These are phyloP conservation scores for Oryzias sinensis DNA, from an alignment of 2,797 vertebrate genomes.

Conservation along the genomic window DNA sequence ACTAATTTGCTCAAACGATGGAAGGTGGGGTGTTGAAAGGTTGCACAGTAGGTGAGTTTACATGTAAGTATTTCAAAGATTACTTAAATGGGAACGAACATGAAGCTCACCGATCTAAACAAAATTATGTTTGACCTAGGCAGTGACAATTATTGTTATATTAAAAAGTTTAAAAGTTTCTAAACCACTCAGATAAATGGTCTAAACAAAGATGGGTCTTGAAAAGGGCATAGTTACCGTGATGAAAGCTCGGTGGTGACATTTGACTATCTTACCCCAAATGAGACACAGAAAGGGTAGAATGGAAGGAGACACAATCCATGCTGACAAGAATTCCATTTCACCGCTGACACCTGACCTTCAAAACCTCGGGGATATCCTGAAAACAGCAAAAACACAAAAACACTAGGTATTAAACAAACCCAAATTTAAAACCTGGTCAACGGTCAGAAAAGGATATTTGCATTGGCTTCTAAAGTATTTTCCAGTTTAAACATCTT, in stretches of 20 bases:
- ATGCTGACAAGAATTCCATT: slow-evolving; percentile 65
- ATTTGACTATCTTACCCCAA: slow-evolving; percentile 69
- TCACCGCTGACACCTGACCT: slow-evolving; percentile 45
- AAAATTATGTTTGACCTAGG: slow-evolving; percentile 7
- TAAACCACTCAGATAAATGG: slow-evolving; percentile 17
- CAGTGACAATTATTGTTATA: slow-evolving; percentile 9
- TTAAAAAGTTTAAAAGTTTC: slow-evolving; percentile 27
- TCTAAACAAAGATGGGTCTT: slow-evolving; percentile 28
- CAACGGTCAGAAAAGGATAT: neutral
- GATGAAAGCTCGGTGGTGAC: slow-evolving; percentile 35
- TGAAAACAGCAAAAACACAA: slow-evolving; percentile 12
- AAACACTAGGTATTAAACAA: slow-evolving; percentile 5
- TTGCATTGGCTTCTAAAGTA: neutral
- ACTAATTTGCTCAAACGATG: neutral
- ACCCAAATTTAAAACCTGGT: slow-evolving; percentile 1
- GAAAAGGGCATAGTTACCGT: slow-evolving; percentile 49
- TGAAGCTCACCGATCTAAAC: neutral
- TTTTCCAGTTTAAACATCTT: neutral
- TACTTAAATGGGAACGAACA: neutral
- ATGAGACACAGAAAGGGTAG: slow-evolving; percentile 61
- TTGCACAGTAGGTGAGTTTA: neutral
- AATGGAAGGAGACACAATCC: slow-evolving; percentile 43
- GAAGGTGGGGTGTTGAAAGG: neutral
- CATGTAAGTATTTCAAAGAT: neutral
- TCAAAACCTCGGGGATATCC: slow-evolving; percentile 27